phyloP scores from a whole-genome alignment of 2,888 invertebrate species.

The Seira ritae region DNA sequence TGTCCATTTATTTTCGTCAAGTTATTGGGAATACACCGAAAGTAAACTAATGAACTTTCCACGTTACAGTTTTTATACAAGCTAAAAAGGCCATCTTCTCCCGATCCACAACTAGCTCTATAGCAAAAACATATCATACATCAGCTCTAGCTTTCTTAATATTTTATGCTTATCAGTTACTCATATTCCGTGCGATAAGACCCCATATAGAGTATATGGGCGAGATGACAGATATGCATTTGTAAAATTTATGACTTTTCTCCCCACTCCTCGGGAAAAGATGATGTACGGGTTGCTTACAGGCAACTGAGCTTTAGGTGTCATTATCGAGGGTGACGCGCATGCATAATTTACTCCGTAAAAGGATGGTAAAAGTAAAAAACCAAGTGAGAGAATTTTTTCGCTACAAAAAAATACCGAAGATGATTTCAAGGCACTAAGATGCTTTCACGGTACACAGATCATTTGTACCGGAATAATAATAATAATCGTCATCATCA shows the following conservation, averaged over 20 bases:
- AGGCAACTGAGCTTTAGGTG: slow-evolving; percentile 57
- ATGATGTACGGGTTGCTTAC: slow-evolving; percentile 56
- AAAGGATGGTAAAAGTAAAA: slow-evolving; percentile 16
- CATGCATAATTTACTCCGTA: slow-evolving; percentile 60
- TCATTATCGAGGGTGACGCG: slow-evolving; percentile 60
- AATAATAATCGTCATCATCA: slow-evolving; percentile 38
- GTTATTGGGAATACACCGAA: too few species aligned
- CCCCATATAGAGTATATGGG: slow-evolving; percentile 21
- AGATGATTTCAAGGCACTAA: slow-evolving; percentile 10
- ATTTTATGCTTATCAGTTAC: slow-evolving; percentile 36
- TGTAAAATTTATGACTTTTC: slow-evolving; percentile 59
- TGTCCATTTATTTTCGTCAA: too few species aligned
- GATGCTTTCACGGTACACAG: background rate
- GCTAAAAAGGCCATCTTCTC: too few species aligned
- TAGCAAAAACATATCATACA: too few species aligned
- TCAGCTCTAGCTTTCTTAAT: too few species aligned
- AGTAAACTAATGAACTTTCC: slow-evolving; percentile 54
- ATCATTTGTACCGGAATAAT: background rate
- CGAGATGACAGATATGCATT: slow-evolving; percentile 61
- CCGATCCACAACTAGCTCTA: too few species aligned
- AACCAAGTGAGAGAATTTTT: background rate
- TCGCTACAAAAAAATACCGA: background rate
- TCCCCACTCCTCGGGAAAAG: slow-evolving; percentile 30
- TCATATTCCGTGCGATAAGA: slow-evolving; percentile 13
- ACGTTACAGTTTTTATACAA: too few species aligned